Base-by-base conservation (phyloP, 2,113 vertebrate species). In the Nesogale talazaci region DNA sequence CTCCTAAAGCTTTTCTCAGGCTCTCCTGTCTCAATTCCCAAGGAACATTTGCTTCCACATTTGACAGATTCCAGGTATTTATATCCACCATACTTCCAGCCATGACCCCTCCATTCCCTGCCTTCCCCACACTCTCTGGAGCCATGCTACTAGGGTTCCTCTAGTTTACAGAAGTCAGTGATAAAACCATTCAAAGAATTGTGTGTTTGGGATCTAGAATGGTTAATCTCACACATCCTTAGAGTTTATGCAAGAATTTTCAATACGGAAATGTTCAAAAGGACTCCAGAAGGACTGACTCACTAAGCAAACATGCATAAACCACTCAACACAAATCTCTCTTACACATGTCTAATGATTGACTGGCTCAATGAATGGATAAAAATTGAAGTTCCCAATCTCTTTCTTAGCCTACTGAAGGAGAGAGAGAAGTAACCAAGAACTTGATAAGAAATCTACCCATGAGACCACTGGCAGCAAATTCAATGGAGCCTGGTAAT, bases 401-500 rank as follows among this genome's bases (percentile, higher is more conserved):
- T 78, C 86, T 77, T 81, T 82, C 86, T 77, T 81, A 22, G 29
- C 72, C 69, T 90, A 22, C 25, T 42, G 1, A 52, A 69, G 27
- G 34, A 90, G 52, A 96, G 89, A 92, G 89, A 92, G n/a, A 94
- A 96, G 80, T 77, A 93, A 81, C 69, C 94, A 75, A 74, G 94
- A 69, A 14, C 69, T 22, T 65, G 70, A 65, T 72, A 61, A 92
- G 88, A 94, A 76, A 17, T 79, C 76, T 34, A 67, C 83, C 86
- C 89, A 57, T 27, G 31, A 27, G 29, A 52, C 31, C 65, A 94
- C 70, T 36, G 93, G 63, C 78, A 96, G 70, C 61, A 56, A 36
- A 31, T 34, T 70, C 65, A 92, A 79, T 94, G 94, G 67, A 96
- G 93, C 79, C 95, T 96, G 94, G 96, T 97, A 97, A 97, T 92